Conservation (phyloP, 2,888 invertebrate genomes). For the Platycheirus albimanus region DNA sequence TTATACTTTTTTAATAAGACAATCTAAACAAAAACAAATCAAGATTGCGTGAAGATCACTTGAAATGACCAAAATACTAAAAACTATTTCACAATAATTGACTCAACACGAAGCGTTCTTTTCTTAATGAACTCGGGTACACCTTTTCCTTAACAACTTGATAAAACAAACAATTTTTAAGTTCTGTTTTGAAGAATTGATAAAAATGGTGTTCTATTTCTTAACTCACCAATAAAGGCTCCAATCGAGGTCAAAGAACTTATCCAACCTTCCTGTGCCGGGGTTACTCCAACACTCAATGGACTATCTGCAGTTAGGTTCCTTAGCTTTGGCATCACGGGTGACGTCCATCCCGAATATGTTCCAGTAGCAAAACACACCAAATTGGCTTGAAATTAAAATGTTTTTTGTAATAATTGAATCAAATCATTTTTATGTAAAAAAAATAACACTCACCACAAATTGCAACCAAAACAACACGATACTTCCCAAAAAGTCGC, state of each 20-base stretch:
- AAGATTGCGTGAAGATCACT: too few species aligned
- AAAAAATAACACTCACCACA: neutral
- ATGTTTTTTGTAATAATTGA: neutral
- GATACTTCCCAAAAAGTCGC: neutral
- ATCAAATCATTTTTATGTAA: constrained; percentile 54
- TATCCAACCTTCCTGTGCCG: constrained; percentile 88
- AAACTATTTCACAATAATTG: too few species aligned
- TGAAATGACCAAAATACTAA: too few species aligned
- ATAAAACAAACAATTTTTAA: too few species aligned
- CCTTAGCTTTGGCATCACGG: constrained; percentile 86
- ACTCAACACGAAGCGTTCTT: too few species aligned
- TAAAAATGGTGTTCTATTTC: too few species aligned
- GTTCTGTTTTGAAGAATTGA: too few species aligned
- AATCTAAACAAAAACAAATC: too few species aligned
- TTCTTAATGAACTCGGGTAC: too few species aligned
- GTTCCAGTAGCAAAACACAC: constrained; percentile 87
- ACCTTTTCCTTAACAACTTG: too few species aligned
- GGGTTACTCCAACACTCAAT: constrained; percentile 83
- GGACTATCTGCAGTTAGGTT: constrained; percentile 79
- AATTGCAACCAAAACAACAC: neutral
- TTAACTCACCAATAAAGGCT: constrained; percentile 85
- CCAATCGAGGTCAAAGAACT: constrained; percentile 88
- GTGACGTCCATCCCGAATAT: constrained; percentile 90
- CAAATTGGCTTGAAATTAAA: constrained; percentile 84
- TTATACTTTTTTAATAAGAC: too few species aligned